Percentiles rank a stretch among this genome's conserved stretches.
These are phyloP conservation scores for Pomacea maculata DNA, from an alignment of 1,140 invertebrate species.

Conservation along the genomic window DNA sequence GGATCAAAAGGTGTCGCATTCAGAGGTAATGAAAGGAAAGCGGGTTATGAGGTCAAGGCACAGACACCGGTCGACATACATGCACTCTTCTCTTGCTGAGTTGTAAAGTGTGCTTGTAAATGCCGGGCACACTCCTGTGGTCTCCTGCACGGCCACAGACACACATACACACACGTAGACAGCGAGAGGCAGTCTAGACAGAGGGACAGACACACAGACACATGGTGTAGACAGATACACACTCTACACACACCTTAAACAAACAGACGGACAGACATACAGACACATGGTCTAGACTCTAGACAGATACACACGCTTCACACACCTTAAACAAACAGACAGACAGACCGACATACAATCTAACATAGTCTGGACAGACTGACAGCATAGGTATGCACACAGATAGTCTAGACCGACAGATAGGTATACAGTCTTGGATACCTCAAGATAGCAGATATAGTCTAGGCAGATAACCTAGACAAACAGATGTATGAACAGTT, in stretches of 20 bases:
- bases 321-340: neutral
- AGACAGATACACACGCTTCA: neutral
- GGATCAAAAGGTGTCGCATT: too few species aligned
- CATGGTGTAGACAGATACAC: neutral
- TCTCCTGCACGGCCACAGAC: neutral
- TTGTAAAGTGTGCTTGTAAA: neutral
- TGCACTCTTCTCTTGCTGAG: too few species aligned
- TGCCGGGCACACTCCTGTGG: neutral
- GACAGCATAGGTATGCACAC: neutral
- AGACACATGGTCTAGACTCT: neutral
- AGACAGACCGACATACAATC: neutral
- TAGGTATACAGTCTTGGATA: neutral
- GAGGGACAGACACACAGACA: neutral
- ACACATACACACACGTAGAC: neutral
- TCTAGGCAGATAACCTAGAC: neutral
- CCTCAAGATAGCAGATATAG: too few species aligned
- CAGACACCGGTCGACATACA: too few species aligned
- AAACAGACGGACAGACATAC: neutral
- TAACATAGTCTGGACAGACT: neutral
- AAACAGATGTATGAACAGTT: neutral
- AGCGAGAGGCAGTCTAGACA: neutral
- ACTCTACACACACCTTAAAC: neutral
- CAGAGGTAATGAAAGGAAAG: too few species aligned
- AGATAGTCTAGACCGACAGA: too few species aligned
- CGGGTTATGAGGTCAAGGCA: too few species aligned